These are phyloP conservation scores for Crypturellus tataupa DNA, from an alignment of 2,797 vertebrate genomes.

Conservation along the genomic window DNA sequence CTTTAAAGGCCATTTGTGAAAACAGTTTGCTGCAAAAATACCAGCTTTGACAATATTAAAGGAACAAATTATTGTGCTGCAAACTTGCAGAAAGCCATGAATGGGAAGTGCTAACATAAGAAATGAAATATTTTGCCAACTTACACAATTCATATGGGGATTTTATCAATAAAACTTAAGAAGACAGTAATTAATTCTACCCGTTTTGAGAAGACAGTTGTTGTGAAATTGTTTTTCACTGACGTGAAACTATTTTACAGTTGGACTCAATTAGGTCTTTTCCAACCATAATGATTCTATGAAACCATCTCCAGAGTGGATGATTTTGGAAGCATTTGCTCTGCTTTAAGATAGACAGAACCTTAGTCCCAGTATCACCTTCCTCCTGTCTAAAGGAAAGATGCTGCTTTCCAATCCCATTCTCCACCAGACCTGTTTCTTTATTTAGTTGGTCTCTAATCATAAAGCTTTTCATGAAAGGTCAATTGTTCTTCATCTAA, in stretches of 20 bases:
- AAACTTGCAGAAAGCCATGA: background rate
- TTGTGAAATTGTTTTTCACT: background rate
- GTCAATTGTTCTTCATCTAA: conserved; percentile 12
- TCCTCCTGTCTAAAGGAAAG: background rate
- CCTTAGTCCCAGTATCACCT: background rate
- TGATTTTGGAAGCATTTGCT: background rate
- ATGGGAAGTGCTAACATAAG: background rate
- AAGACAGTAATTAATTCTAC: background rate
- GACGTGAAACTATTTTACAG: too few relatives aligned
- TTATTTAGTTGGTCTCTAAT: conserved; percentile 1
- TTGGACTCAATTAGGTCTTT: too few relatives aligned
- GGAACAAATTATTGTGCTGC: background rate
- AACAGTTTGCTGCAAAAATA: background rate
- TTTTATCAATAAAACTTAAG: background rate
- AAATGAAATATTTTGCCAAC: background rate
- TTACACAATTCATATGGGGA: background rate
- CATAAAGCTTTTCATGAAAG: conserved; percentile 22
- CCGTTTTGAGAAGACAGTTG: background rate
- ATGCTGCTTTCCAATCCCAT: background rate
- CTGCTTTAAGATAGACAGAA: background rate
- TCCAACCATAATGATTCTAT: too few relatives aligned
- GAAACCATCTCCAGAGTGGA: background rate
- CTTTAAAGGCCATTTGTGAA: background rate
- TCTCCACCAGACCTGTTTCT: background rate
- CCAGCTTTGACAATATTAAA: background rate